Conservation (phyloP, 1,140 invertebrate species). For the Rhagoletis zephyria region DNA sequence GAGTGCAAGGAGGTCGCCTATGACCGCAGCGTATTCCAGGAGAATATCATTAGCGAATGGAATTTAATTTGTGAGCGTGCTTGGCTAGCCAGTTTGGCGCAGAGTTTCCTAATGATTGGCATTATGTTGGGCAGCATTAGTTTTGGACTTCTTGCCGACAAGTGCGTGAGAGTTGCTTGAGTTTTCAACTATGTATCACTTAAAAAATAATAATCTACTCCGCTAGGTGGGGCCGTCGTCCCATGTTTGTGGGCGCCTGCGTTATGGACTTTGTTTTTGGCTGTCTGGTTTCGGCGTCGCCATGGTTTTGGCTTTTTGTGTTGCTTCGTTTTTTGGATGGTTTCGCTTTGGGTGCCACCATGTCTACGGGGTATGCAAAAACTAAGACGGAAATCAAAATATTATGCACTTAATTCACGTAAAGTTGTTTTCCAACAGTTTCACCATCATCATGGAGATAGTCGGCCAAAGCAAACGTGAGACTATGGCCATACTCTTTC, state of each 20-base stretch:
- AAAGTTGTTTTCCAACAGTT: constrained; percentile 70
- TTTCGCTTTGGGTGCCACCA: constrained; percentile 82
- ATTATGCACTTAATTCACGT: background rate
- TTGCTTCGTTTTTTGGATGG: constrained; percentile 81
- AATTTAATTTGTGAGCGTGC: constrained; percentile 80
- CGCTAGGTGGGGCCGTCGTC: constrained; percentile 80
- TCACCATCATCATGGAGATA: constrained; percentile 85
- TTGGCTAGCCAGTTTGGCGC: constrained; percentile 81
- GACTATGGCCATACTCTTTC: constrained; percentile 80
- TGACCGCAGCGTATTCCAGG: constrained; percentile 78
- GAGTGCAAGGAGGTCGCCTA: constrained; percentile 77
- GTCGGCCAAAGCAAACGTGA: constrained; percentile 81
- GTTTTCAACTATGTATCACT: too few relatives aligned
- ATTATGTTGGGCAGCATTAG: constrained; percentile 82
- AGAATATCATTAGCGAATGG: constrained; percentile 84
- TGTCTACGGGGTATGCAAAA: constrained; percentile 78
- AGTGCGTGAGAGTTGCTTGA: constrained; percentile 73
- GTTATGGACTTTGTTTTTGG: constrained; percentile 79
- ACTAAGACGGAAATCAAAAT: background rate
- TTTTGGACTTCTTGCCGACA: constrained; percentile 83
- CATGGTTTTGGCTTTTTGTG: constrained; percentile 81
- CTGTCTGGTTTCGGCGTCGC: constrained; percentile 78
- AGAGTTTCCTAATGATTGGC: constrained; percentile 84
- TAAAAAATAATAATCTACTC: background rate
- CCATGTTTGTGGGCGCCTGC: constrained; percentile 79